phyloP scores from a whole-genome alignment of 2,888 invertebrate species.

The Luffia ferchaultella region DNA sequence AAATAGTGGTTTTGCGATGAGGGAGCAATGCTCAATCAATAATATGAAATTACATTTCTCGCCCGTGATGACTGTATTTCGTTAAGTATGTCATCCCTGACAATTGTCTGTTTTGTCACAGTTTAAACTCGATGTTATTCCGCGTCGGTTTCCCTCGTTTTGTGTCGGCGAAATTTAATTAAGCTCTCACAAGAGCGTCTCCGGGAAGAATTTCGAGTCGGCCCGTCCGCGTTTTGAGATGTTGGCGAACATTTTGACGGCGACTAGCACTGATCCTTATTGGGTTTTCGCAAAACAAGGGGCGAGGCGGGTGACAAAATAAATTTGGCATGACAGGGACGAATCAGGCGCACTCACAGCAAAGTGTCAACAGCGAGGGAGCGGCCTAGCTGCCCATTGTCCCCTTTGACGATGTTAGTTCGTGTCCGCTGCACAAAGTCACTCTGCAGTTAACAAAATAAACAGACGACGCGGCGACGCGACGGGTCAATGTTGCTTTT shows the following conservation, averaged over 20 bases:
- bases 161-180: slow-evolving; percentile 9
- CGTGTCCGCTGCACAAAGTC: slow-evolving; percentile 45
- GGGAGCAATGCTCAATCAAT: too few species aligned
- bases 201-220: slow-evolving; percentile 8
- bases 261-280: slow-evolving; percentile 39
- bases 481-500: slow-evolving; percentile 27
- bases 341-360: slow-evolving; percentile 16
- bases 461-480: slow-evolving; percentile 7
- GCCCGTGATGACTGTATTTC: too few species aligned
- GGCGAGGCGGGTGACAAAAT: slow-evolving; percentile 14
- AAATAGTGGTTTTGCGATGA: too few species aligned
- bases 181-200: slow-evolving; percentile 6
- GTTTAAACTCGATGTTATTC: slow-evolving; percentile 23
- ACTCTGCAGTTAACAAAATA: too few species aligned
- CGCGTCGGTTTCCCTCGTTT: slow-evolving; percentile 14
- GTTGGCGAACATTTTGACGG: slow-evolving; percentile 28
- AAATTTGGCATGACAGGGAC: slow-evolving; percentile 13
- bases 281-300: slow-evolving; percentile 29
- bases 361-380: slow-evolving; percentile 29
- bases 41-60: too few species aligned
- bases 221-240: slow-evolving; percentile 24
- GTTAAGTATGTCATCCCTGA: too few species aligned
- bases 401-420: slow-evolving; percentile 41
- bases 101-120: too few species aligned
- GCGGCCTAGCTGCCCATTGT: slow-evolving; percentile 24